Percentiles rank a stretch among this genome's conserved stretches.
Conservation (phyloP, 1,140 invertebrate genomes). For the Agraylea sexmaculata region DNA sequence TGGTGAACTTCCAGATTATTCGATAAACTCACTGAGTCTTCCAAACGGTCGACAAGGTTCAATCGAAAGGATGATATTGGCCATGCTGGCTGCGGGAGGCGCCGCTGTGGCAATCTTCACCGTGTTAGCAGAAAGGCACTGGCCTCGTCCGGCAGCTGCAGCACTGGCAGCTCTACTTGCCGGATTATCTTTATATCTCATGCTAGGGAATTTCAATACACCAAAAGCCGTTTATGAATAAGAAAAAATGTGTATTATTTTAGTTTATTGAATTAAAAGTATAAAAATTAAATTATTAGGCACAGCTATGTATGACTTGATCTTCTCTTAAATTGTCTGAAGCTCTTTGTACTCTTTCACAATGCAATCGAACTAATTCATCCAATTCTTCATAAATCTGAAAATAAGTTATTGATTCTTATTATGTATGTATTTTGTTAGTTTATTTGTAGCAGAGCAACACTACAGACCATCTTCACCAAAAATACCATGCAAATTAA, state of each 20-base stretch:
- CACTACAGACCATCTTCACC: too few relatives aligned
- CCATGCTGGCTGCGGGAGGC: slow-evolving; percentile 1
- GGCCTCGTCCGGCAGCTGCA: slow-evolving; percentile 10
- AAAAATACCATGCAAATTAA: too few relatives aligned
- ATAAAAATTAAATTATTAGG: background rate
- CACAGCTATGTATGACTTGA: slow-evolving; percentile 3
- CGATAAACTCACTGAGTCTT: too few relatives aligned
- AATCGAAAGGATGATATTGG: slow-evolving; percentile 5
- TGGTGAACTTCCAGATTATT: too few relatives aligned
- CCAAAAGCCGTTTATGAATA: slow-evolving; percentile 10
- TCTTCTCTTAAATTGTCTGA: slow-evolving; percentile 21
- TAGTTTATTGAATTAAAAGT: background rate
- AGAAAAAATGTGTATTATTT: background rate
- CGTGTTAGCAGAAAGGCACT: slow-evolving; percentile 6
- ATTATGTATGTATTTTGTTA: too few relatives aligned
- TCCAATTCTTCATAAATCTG: slow-evolving; percentile 35
- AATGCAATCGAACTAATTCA: slow-evolving; percentile 29
- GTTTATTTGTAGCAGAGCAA: too few relatives aligned
- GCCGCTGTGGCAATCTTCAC: slow-evolving; percentile 7
- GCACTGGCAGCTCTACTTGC: slow-evolving; percentile 4
- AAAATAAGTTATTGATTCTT: too few relatives aligned
- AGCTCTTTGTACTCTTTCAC: slow-evolving; percentile 29
- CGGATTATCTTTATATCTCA: slow-evolving; percentile 6
- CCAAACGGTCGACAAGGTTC: too few relatives aligned
- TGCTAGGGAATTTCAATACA: slow-evolving; percentile 4